Base-by-base conservation (phyloP, 2,888 invertebrate species). In the Eupelmus urozonus region DNA sequence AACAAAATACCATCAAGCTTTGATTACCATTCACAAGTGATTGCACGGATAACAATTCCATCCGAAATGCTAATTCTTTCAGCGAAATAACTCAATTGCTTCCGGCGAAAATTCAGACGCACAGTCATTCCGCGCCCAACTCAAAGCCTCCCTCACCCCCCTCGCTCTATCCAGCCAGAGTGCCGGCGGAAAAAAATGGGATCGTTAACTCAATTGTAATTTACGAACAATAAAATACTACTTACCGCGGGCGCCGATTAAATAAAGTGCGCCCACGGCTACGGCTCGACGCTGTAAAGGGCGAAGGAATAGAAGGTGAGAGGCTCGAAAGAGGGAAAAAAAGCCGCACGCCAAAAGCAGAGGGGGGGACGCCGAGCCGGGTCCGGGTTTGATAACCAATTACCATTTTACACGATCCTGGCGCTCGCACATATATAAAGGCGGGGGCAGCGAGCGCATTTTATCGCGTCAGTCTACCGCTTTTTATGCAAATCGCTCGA, bases 401-500 rank as follows among this genome's bases (percentile, higher is more conserved):
- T 87, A 87, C 83, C 81, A 83, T 85, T 86, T 85, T 82, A 82
- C 78, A 65, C 74, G 79, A 40, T 9, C 53, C 18, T 62, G 23
- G 49, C 27, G 40, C 67, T 40, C 45, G 57, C 59, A 45, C 5
- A 29, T 49, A 51, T 29, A 53, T 53, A 53, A 20, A 45, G 13
- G 45, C 2, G 60, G 29, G 60, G 60, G 81, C 76, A 76, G 40
- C 20, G n/a, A 9, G n/a, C 29, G 40, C 83, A 82, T 83, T 86
- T 84, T 83, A 85, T 82, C 83, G 82, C 69, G 74, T 80, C 76
- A 69, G 71, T 40, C 79, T 59, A 42, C 71, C 79, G 72, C 82
- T 84, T 85, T 83, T 85, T 85, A 87, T 87, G 87, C 84, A 87
- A 87, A 87, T 87, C 66, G 80, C 74, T 80, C 73, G 78, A 81